Evolutionary conservation across 2,888 invertebrate genomes (phyloP).

Genomic region (Noctua comes): DNA sequence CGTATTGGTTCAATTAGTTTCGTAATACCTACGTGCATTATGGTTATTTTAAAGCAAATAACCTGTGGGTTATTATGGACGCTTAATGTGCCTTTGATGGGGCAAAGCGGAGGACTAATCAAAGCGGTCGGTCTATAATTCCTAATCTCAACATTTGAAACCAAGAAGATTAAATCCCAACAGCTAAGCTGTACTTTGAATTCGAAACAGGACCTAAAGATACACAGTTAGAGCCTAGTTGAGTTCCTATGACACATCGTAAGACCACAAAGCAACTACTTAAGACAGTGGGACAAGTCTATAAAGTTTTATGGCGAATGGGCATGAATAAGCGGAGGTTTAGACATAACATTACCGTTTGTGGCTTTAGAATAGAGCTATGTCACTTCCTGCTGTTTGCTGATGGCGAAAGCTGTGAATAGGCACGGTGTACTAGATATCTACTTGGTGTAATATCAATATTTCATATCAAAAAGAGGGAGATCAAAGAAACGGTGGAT

Average conservation of each 20-base stretch:
- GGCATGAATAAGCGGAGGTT: conserved; percentile 46
- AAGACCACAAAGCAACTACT: conserved; percentile 46
- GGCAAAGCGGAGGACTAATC: too few relatives aligned
- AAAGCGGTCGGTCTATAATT: too few relatives aligned
- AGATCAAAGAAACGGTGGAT: too few relatives aligned
- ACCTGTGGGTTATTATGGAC: too few relatives aligned
- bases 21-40: too few relatives aligned
- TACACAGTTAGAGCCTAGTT: conserved; percentile 7
- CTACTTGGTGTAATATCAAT: neutral
- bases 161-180: conserved; percentile 26
- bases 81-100: too few relatives aligned
- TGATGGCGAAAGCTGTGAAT: conserved; percentile 36
- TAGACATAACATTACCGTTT: conserved; percentile 53
- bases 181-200: conserved; percentile 18
- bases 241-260: conserved; percentile 42
- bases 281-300: conserved; percentile 45
- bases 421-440: neutral
- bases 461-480: neutral
- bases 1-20: too few relatives aligned
- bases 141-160: neutral
- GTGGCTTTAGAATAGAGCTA: conserved; percentile 47
- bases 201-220: neutral
- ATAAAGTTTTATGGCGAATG: conserved; percentile 50
- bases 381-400: conserved; percentile 34
- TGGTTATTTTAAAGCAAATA: too few relatives aligned